A percentile compares a stretch with the other conserved stretches of the same genome.
Evolutionary conservation across 1,140 invertebrate genomes (phyloP).

Genomic region (Tribolium madens): DNA sequence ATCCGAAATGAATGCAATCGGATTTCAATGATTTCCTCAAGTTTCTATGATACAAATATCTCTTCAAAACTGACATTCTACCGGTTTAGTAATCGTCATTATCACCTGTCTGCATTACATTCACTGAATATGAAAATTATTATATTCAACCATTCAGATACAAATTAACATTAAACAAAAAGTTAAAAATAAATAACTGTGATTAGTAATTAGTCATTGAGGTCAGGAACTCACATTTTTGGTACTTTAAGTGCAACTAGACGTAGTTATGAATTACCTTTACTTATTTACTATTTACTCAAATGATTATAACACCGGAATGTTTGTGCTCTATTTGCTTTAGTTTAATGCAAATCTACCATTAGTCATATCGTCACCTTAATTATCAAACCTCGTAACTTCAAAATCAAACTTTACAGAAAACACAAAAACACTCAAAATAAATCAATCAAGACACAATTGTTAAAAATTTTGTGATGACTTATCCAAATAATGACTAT

Average conservation of each 20-base stretch:
- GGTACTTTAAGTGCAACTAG: background rate
- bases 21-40: background rate
- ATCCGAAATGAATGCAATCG: background rate
- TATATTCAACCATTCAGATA: background rate
- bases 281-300: background rate
- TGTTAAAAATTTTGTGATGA: too few relatives aligned
- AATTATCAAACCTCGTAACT: too few relatives aligned
- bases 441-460: too few relatives aligned
- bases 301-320: background rate
- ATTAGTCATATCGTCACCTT: too few relatives aligned
- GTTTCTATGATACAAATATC: background rate
- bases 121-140: background rate
- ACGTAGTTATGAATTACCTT: background rate
- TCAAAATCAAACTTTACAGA: too few relatives aligned
- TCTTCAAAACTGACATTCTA: too few relatives aligned
- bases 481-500: too few relatives aligned
- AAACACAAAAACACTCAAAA: too few relatives aligned
- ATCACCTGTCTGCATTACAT: background rate
- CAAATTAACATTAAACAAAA: background rate
- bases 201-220: background rate
- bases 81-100: background rate
- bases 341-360: background rate
- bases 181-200: background rate
- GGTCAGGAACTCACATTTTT: background rate
- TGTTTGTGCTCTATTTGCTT: background rate